A percentile compares a stretch with the other conserved stretches of the same genome.
These are phyloP conservation scores for Scelioninae gen. 1 DNA, from an alignment of 2,888 invertebrate species.

Conservation along the genomic window DNA sequence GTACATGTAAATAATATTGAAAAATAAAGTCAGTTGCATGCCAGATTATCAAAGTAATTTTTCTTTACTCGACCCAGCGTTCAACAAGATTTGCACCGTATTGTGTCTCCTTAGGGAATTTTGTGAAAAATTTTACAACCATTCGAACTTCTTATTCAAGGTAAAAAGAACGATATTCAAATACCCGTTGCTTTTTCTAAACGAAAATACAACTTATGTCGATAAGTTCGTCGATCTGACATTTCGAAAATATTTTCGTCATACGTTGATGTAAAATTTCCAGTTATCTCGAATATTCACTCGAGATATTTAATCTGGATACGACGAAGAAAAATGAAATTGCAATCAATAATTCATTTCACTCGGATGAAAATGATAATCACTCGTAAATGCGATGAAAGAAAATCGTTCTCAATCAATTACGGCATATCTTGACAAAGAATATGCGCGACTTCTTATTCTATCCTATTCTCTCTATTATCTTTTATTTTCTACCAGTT, in stretches of 20 bases:
- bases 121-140: constrained; percentile 42
- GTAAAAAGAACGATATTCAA: constrained; percentile 3
- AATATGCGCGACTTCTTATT: constrained; percentile 46
- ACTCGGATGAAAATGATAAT: constrained; percentile 53
- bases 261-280: constrained; percentile 14
- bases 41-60: constrained; percentile 29
- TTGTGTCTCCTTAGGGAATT: constrained; percentile 30
- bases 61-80: constrained; percentile 20
- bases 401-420: constrained; percentile 54
- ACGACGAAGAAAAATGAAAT: constrained; percentile 33
- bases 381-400: constrained; percentile 43
- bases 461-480: constrained; percentile 26
- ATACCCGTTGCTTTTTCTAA: not conserved
- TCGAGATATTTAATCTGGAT: constrained; percentile 24
- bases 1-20: constrained; percentile 19
- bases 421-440: constrained; percentile 46
- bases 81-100: constrained; percentile 29
- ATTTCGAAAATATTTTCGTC: constrained; percentile 20
- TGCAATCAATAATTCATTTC: constrained; percentile 54
- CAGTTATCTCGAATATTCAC: constrained; percentile 34
- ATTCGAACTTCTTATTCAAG: constrained; percentile 20
- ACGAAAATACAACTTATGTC: constrained; percentile 36
- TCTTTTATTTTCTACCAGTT: constrained; percentile 35
- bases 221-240: constrained; percentile 1
- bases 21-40: constrained; percentile 30